Evolutionary conservation across 2,113 vertebrate genomes (phyloP).

Genomic region (Caloenas nicobarica): DNA sequence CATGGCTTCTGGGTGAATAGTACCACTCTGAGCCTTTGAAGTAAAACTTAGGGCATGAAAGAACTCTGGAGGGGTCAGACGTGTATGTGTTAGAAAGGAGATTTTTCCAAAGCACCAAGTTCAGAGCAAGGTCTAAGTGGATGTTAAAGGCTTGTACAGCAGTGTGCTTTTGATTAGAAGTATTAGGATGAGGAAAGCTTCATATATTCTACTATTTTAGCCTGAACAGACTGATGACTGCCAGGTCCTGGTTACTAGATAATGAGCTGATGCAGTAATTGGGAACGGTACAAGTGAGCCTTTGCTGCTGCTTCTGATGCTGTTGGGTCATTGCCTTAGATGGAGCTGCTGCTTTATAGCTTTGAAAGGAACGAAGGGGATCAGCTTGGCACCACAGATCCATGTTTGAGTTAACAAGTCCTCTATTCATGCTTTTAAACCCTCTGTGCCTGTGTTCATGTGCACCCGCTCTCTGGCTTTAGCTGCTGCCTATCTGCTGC

Average conservation of each 20-base stretch:
- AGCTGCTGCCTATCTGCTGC: background rate
- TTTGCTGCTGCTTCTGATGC: background rate
- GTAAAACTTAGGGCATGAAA: background rate
- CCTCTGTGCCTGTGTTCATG: background rate
- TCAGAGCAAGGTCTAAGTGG: background rate
- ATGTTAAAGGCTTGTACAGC: background rate
- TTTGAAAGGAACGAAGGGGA: background rate
- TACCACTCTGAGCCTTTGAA: background rate
- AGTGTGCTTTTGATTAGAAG: background rate
- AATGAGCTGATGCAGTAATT: background rate
- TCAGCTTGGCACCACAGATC: background rate
- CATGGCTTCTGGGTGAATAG: background rate
- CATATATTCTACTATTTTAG: background rate
- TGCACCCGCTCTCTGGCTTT: background rate
- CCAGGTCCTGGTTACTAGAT: background rate
- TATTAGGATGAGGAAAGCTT: background rate
- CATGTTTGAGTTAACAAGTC: background rate
- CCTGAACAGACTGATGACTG: background rate
- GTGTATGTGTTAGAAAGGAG: background rate
- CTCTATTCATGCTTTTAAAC: background rate
- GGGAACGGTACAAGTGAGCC: background rate
- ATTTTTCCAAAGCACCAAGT: background rate
- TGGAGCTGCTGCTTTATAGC: background rate
- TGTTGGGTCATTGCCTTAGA: background rate
- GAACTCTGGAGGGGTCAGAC: background rate